These are phyloP conservation scores for Ailuropoda melanoleuca DNA, from an alignment of 2,113 vertebrate genomes.

Conservation along the genomic window DNA sequence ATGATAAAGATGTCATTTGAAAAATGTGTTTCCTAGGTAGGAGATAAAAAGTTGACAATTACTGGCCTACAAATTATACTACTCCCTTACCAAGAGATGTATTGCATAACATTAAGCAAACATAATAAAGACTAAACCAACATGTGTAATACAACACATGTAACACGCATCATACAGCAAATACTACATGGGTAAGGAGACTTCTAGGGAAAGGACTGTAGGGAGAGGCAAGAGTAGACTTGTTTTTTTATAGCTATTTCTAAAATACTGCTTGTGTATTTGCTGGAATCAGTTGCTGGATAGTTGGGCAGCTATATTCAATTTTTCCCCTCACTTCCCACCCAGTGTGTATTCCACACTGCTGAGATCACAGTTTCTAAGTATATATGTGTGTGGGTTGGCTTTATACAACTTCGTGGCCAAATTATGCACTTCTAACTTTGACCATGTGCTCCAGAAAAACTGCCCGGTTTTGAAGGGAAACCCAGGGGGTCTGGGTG, in stretches of 20 bases:
- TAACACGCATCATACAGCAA: neutral
- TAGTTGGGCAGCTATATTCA: neutral
- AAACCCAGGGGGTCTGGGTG: neutral
- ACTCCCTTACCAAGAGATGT: neutral
- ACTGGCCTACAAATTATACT: neutral
- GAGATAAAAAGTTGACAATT: neutral
- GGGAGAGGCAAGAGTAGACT: neutral
- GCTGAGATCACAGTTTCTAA: slow-evolving; percentile 9
- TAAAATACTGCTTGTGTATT: neutral
- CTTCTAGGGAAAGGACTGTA: neutral
- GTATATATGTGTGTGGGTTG: neutral
- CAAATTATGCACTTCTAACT: neutral
- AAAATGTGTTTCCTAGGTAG: neutral
- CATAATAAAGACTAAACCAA: neutral
- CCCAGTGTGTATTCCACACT: neutral
- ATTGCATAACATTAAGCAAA: neutral
- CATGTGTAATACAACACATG: neutral
- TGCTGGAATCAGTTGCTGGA: neutral
- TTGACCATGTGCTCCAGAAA: neutral
- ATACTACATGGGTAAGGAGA: neutral
- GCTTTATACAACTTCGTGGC: neutral
- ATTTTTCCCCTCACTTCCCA: neutral
- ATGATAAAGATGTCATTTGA: neutral
- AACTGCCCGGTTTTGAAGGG: neutral
- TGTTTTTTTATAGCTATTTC: neutral